Conservation (phyloP, 2,888 invertebrate species). For the Watsonalla binaria region DNA sequence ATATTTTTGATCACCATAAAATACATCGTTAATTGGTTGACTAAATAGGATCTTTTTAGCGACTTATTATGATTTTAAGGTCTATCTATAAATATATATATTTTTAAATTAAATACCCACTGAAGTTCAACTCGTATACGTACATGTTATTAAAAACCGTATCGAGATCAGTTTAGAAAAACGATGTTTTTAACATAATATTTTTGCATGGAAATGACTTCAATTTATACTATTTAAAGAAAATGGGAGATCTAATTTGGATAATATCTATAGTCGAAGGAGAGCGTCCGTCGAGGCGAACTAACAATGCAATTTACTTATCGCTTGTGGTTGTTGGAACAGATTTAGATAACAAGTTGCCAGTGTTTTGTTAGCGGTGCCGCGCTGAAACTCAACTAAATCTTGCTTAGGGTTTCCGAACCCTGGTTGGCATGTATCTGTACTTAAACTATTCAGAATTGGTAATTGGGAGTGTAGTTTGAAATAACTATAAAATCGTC, state of each 20-base stretch:
- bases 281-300: slow-evolving; percentile 4
- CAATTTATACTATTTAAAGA: background rate
- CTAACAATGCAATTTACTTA: slow-evolving; percentile 10
- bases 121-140: no score
- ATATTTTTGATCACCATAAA: no score
- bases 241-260: background rate
- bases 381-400: background rate
- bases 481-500: no score
- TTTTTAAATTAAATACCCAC: no score
- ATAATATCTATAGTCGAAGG: background rate
- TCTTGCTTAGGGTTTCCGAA: background rate
- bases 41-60: no score
- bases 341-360: slow-evolving; percentile 3
- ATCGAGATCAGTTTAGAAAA: no score
- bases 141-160: no score
- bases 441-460: background rate
- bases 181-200: no score
- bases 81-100: no score
- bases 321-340: slow-evolving; percentile 6
- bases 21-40: no score
- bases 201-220: no score
- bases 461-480: background rate
- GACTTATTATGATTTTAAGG: no score
- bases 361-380: background rate
- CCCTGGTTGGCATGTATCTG: slow-evolving; percentile 1